These are phyloP conservation scores for Pteruthius melanotis DNA, from an alignment of 2,113 vertebrate species.

Conservation along the genomic window DNA sequence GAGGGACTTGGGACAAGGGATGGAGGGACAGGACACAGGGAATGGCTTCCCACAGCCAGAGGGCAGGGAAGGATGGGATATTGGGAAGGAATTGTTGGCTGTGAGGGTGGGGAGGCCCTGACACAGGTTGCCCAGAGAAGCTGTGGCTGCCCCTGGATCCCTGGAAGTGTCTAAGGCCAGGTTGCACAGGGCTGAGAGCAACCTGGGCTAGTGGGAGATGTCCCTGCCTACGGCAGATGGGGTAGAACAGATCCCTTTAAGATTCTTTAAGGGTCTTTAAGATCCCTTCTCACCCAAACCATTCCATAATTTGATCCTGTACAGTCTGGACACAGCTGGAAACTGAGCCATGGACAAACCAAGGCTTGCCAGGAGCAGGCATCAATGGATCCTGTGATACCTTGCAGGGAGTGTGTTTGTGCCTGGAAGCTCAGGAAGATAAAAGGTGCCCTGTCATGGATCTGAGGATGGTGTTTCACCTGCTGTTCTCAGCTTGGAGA, in stretches of 20 bases:
- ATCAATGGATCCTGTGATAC: not conserved
- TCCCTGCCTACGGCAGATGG: not conserved
- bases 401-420: not conserved
- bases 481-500: not conserved
- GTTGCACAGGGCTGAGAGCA: accelerated
- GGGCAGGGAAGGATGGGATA: accelerated
- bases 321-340: not conserved
- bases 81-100: accelerated
- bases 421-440: not conserved
- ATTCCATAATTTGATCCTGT: not conserved
- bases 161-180: not conserved
- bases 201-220: accelerated
- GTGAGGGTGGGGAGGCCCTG: accelerated
- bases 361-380: not conserved
- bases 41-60: not conserved
- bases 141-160: not conserved
- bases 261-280: too few relatives aligned
- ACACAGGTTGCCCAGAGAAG: accelerated
- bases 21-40: not conserved
- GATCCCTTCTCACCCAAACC: not conserved
- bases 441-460: not conserved
- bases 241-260: too few relatives aligned
- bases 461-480: not conserved
- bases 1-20: not conserved
- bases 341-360: not conserved